Base-by-base conservation (phyloP, 2,113 vertebrate species). In the Hystrix cristata region DNA sequence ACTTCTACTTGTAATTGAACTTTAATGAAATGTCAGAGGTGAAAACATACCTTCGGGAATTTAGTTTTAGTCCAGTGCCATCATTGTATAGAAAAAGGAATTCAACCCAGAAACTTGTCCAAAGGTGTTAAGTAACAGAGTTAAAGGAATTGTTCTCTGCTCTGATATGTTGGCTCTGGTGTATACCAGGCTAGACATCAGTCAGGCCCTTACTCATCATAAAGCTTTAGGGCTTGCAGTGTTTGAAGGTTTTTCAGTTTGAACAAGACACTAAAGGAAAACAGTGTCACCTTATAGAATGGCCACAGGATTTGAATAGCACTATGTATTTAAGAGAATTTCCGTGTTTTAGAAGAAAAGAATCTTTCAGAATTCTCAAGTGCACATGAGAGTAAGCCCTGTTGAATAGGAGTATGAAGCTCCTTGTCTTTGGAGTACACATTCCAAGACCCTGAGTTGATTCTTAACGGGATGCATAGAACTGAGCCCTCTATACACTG, bases 331-430 rank as follows among this genome's bases (percentile, higher is more conserved):
- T 79, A 69, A 62, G 19, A 82, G 83, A 14, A 4, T 91, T 51
- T 13, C n/a, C 8, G 7, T 87, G 14, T 76, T 96, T 78, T 82
- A 97, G 64, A 84, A 96, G 51, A 87, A 69, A 97, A 81, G 27
- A 94, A 72, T 34, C 91, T 25, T 81, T 94, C 46, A 93, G 53
- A 94, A 84, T 80, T 95, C 74, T 94, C 53, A 88, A 46, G 53
- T 80, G 16, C 60, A 80, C 0, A 23, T 91, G 59, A 95, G 23
- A 95, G 8, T 38, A 78, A 90, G 57, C 12, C 34, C 0, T 51
- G 25, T 71, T 96, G 78, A 81, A 12, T 89, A 55, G 51, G 55
- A 85, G 10, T 93, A n/a, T 51, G 9, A 90, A 14, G 25, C 12
- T 13, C n/a, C 29, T 83, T 55, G 46, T 34, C 46, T 64, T 55